These are phyloP conservation scores for Teinopalpus imperialis DNA, from an alignment of 2,888 invertebrate genomes.

Conservation along the genomic window DNA sequence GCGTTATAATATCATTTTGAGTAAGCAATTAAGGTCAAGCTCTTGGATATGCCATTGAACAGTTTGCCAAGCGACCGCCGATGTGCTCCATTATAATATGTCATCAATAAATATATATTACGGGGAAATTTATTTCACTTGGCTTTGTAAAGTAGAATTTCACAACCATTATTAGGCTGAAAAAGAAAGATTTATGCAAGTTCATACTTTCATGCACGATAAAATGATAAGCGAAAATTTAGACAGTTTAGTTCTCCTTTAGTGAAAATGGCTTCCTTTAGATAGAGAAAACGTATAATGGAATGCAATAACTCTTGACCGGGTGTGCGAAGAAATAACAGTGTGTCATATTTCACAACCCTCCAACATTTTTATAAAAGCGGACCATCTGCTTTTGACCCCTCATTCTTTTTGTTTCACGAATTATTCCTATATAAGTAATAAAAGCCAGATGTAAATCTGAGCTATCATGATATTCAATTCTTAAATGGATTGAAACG, in stretches of 20 bases:
- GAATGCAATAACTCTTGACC: slow-evolving; percentile 83
- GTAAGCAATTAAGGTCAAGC: slow-evolving; percentile 13
- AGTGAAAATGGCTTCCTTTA: slow-evolving; percentile 80
- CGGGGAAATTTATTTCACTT: slow-evolving; percentile 3
- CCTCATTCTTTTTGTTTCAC: slow-evolving; percentile 80
- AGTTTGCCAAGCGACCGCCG: slow-evolving; percentile 17
- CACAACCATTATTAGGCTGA: slow-evolving; percentile 10
- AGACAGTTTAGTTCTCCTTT: slow-evolving; percentile 75
- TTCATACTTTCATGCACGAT: slow-evolving; percentile 42
- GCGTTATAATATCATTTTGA: slow-evolving; percentile 9
- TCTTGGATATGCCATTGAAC: slow-evolving; percentile 11
- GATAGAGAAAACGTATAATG: slow-evolving; percentile 81
- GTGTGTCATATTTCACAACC: slow-evolving; percentile 82
- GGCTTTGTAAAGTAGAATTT: background rate
- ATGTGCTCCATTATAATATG: slow-evolving; percentile 12
- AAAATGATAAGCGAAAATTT: slow-evolving; percentile 72
- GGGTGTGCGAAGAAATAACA: slow-evolving; percentile 82
- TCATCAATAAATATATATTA: slow-evolving; percentile 15
- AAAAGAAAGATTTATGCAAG: slow-evolving; percentile 36
- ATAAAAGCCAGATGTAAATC: slow-evolving; percentile 33
- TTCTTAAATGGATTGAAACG: background rate
- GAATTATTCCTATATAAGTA: slow-evolving; percentile 76
- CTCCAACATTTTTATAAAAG: slow-evolving; percentile 82
- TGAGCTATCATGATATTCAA: slow-evolving; percentile 8
- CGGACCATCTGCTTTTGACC: slow-evolving; percentile 82